Percentiles rank a stretch among this genome's conserved stretches.
phyloP scores from a whole-genome alignment of 2,888 invertebrate species.

The Spodoptera picta region DNA sequence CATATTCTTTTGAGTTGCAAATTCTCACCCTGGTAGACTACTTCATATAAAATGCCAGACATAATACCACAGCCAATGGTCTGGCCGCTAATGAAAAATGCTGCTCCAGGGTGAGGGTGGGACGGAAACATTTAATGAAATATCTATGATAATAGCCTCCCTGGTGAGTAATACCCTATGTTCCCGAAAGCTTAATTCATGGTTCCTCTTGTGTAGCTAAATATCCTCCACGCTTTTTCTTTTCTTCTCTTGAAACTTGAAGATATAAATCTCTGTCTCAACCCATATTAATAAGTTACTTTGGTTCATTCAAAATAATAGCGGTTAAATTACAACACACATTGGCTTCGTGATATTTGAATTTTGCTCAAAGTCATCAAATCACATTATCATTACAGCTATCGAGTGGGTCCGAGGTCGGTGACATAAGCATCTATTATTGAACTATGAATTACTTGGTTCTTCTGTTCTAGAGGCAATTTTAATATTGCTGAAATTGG shows the following conservation, averaged over 20 bases:
- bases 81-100: constrained; percentile 28
- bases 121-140: constrained; percentile 32
- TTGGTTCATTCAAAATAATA: no score
- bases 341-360: background rate
- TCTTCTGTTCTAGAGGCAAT: background rate
- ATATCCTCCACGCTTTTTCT: no score
- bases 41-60: constrained; percentile 36
- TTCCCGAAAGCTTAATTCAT: no score
- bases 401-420: constrained; percentile 29
- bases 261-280: no score
- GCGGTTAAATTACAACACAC: constrained; percentile 14
- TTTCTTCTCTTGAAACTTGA: no score
- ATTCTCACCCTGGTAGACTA: constrained; percentile 5
- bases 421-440: constrained; percentile 11
- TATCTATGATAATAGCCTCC: constrained; percentile 34
- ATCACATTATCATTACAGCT: constrained; percentile 14
- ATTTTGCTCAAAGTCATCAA: constrained; percentile 29
- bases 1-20: constrained; percentile 24
- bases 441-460: background rate
- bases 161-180: constrained; percentile 10
- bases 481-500: background rate
- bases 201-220: no score
- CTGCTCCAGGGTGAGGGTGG: constrained; percentile 12
- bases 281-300: no score
- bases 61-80: constrained; percentile 22